These are phyloP conservation scores for Coluber constrictor DNA, from an alignment of 2,797 vertebrate species.

Conservation along the genomic window DNA sequence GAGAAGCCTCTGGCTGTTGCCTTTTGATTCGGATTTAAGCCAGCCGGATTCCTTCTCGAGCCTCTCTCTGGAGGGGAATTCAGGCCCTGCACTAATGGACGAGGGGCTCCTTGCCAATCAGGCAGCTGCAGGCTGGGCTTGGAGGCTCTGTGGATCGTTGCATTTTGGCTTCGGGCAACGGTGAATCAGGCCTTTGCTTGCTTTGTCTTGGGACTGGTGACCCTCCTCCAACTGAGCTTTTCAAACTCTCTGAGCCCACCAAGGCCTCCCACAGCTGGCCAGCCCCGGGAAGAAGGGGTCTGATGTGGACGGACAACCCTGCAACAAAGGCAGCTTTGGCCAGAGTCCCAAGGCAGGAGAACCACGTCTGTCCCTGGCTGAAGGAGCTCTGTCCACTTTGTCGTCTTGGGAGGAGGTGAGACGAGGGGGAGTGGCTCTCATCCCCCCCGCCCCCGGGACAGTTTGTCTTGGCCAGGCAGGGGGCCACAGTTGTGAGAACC, in stretches of 20 bases:
- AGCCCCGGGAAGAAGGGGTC: not conserved
- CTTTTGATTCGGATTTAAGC: not conserved
- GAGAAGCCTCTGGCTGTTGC: not conserved
- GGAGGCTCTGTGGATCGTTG: not conserved
- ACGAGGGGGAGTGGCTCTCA: too few relatives aligned
- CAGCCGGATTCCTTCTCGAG: not conserved
- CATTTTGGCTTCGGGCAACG: not conserved
- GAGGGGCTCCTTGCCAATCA: not conserved
- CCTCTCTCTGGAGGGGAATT: not conserved
- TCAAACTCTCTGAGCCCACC: not conserved
- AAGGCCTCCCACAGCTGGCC: not conserved
- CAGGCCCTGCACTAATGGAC: not conserved
- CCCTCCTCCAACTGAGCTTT: not conserved
- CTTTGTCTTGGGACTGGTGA: too few relatives aligned
- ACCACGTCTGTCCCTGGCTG: not conserved
- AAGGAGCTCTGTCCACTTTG: not conserved
- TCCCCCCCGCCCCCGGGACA: too few relatives aligned
- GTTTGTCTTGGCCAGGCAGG: not conserved
- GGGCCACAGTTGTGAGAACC: not conserved
- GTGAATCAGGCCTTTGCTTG: not conserved
- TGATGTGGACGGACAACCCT: not conserved
- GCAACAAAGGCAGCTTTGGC: not conserved
- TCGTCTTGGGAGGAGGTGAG: not conserved
- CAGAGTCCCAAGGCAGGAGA: rapidly evolving
- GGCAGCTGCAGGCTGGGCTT: not conserved